A percentile compares a stretch with the other conserved stretches of the same genome.
phyloP scores from a whole-genome alignment of 2,797 vertebrate genomes.

The Channallabes apus region DNA sequence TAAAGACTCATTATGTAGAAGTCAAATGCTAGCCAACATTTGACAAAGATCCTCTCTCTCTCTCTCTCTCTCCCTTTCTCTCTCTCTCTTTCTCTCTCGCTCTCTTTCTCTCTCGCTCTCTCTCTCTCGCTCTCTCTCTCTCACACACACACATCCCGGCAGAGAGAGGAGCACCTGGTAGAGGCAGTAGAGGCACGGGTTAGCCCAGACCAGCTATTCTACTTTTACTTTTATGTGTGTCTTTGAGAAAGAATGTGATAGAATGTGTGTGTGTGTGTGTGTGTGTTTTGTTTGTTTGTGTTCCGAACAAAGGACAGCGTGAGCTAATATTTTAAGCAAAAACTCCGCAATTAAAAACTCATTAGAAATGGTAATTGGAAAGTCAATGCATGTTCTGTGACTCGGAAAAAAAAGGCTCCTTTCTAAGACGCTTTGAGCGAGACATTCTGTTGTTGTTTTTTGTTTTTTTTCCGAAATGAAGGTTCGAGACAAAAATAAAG shows the following conservation, averaged over 20 bases:
- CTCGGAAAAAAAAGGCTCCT: not conserved
- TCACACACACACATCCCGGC: constrained; percentile 9
- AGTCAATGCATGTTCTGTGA: constrained; percentile 19
- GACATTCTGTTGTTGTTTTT: not conserved
- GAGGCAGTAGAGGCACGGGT: constrained; percentile 60
- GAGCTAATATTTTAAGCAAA: constrained; percentile 26
- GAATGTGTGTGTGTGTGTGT: not conserved
- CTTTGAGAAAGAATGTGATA: not conserved
- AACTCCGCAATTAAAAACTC: constrained; percentile 2
- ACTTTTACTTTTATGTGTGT: not conserved
- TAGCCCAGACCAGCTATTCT: constrained; percentile 31
- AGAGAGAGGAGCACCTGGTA: constrained; percentile 63
- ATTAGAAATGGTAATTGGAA: constrained; percentile 30
- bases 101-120: not conserved
- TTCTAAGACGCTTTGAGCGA: constrained; percentile 14
- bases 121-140: not conserved
- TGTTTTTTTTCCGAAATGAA: not conserved
- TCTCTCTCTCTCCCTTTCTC: constrained; percentile 58
- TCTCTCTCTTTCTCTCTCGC: too few relatives aligned
- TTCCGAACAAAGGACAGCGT: not conserved
- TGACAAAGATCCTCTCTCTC: constrained; percentile 61
- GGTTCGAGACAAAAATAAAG: constrained; percentile 33
- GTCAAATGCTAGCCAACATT: constrained; percentile 52
- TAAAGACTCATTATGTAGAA: constrained; percentile 54
- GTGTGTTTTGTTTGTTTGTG: constrained; percentile 5